Base-by-base conservation (phyloP, 2,113 vertebrate species). In the Carassius gibelio region DNA sequence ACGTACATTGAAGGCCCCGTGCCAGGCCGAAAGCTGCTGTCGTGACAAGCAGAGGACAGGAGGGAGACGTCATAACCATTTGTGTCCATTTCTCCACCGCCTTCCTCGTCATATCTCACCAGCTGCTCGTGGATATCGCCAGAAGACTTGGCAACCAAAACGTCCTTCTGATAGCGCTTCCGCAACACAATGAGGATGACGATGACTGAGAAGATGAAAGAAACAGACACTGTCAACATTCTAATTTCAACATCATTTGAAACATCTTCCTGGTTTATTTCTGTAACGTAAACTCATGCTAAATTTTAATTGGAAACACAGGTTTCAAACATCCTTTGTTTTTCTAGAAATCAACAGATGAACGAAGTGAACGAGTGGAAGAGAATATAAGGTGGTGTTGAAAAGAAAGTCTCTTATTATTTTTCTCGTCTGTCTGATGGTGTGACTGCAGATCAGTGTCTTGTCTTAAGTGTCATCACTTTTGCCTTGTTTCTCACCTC, bases 41-140 rank as follows among this genome's bases (percentile, higher is more conserved):
- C 95, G 1, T 92, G 91, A 61, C 96, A 94, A 2, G 93, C 97
- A 0, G 97, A 98, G 68, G 96, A 95, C 87, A 99, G 95, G 90
- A 99, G 96, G 0, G 97, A 97, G 30, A 99, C 97, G 0, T 99
- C 98, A 0, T 98, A 99, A 88, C 97, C 96, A 42, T 96, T 98
- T 62, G 98, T 99, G 92, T 99, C 98, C 98, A 99, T 99, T 93
- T 99, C 98, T 0, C 98, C 98, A 0, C 98, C 98, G 0, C 98
- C 98, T 91, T 99, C 98, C 89, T 99, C 98, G 0, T 99, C 97
- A 0, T 99, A 99, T 3, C 94, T 96, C 83, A 99, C 97, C 83
- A 99, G 94, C 93, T 99, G 98, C 95, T 99, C 98, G 0, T 97
- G 97, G 88, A 99, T 97, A 90, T 99, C 98, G 0, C 96, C 93